Percentiles rank a stretch among this genome's conserved stretches.
These are phyloP conservation scores for Malaclemys terrapin DNA, from an alignment of 2,113 vertebrate species.

Conservation along the genomic window DNA sequence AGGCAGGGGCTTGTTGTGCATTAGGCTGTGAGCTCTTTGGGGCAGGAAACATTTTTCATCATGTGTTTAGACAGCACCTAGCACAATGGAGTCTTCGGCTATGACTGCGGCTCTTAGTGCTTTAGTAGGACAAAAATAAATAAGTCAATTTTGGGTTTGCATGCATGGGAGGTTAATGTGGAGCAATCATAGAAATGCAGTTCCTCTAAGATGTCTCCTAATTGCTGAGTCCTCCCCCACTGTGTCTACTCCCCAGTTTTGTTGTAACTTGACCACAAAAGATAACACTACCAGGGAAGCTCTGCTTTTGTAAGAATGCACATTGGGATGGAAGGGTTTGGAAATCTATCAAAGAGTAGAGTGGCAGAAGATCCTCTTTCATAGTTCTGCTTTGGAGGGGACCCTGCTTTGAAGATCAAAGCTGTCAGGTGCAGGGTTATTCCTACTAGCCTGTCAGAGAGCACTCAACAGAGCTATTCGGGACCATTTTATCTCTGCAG, in stretches of 20 bases:
- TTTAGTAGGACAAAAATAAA: background rate
- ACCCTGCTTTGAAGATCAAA: background rate
- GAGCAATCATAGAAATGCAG: background rate
- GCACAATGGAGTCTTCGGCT: background rate
- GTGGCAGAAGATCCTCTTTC: background rate
- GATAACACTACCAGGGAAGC: background rate
- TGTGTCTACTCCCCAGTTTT: background rate
- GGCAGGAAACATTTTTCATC: background rate
- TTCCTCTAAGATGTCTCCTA: rapidly evolving
- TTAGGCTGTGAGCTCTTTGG: background rate
- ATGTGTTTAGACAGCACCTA: background rate
- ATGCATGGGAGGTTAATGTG: rapidly evolving
- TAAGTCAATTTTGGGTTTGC: too few species aligned
- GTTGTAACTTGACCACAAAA: background rate
- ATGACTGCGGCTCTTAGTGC: background rate
- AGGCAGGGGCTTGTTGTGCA: too few species aligned
- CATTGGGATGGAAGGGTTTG: background rate
- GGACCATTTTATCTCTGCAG: background rate
- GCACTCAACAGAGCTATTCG: background rate
- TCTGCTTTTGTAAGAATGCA: background rate
- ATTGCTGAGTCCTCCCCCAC: background rate
- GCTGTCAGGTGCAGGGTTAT: background rate
- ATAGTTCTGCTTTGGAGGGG: background rate
- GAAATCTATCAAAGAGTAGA: background rate
- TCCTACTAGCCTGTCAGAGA: background rate